Evolutionary conservation across 2,888 invertebrate genomes (phyloP).

Genomic region (Melieria omissa): DNA sequence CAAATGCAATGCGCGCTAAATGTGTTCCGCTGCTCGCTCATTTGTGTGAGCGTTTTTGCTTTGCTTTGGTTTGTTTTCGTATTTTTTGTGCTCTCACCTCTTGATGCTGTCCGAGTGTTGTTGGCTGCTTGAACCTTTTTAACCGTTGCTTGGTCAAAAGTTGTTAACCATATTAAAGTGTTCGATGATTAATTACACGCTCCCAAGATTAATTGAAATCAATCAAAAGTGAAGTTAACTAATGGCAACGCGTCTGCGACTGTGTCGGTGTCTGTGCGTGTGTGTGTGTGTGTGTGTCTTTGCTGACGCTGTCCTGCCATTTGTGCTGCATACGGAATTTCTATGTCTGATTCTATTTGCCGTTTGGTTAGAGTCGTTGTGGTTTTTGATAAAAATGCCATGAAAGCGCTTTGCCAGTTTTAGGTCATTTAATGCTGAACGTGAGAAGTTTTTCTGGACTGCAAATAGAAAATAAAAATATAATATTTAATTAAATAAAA

Average conservation of each 20-base stretch:
- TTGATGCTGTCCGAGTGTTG: conserved; percentile 4
- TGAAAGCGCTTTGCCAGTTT: too few relatives aligned
- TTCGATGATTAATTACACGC: conserved; percentile 67
- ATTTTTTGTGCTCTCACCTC: not conserved
- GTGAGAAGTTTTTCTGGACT: too few relatives aligned
- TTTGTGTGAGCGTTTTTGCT: not conserved
- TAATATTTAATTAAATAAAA: too few relatives aligned
- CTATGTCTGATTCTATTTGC: too few relatives aligned
- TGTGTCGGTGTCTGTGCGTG: conserved; percentile 10
- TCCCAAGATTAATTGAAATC: conserved; percentile 68
- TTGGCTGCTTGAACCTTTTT: conserved; percentile 61
- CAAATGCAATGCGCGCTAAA: conserved; percentile 16
- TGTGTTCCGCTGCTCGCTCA: conserved; percentile 17
- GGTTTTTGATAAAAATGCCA: too few relatives aligned
- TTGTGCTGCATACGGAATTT: too few relatives aligned
- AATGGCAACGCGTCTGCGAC: conserved; percentile 66
- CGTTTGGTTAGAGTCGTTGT: too few relatives aligned
- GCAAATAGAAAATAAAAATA: too few relatives aligned
- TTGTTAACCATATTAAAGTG: conserved; percentile 68
- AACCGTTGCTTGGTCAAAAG: conserved; percentile 64
- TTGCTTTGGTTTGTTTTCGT: not conserved
- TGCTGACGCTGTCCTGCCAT: too few relatives aligned
- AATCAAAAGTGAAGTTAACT: conserved; percentile 68
- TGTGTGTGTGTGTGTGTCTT: too few relatives aligned
- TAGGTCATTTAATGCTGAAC: too few relatives aligned